phyloP scores from a whole-genome alignment of 1,140 invertebrate genomes.

The Papilio glaucus region DNA sequence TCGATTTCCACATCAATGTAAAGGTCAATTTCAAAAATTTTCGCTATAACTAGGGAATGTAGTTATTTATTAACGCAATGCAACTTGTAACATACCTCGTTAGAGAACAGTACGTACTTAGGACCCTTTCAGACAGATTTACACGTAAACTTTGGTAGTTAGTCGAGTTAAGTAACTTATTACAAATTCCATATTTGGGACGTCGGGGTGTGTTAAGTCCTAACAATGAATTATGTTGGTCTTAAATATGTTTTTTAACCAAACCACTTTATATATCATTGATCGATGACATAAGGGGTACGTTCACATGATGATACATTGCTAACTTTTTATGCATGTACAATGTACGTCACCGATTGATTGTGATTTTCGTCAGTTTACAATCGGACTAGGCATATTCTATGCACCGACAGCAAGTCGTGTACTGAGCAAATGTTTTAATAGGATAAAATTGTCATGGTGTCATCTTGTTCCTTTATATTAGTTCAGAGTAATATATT shows the following conservation, averaged over 20 bases:
- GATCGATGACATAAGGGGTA: too few relatives aligned
- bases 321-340: too few relatives aligned
- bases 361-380: too few relatives aligned
- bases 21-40: neutral
- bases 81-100: conserved; percentile 8
- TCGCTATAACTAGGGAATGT: neutral
- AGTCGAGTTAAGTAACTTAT: conserved; percentile 17
- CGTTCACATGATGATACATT: too few relatives aligned
- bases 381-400: too few relatives aligned
- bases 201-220: neutral
- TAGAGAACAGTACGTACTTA: conserved; percentile 7
- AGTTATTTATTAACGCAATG: neutral
- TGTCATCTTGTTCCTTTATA: neutral
- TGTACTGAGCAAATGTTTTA: neutral
- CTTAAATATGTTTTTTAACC: too few relatives aligned
- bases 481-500: conserved; percentile 19
- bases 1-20: too few relatives aligned
- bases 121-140: conserved; percentile 17
- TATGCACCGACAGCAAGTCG: too few relatives aligned
- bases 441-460: neutral
- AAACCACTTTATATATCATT: too few relatives aligned
- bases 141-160: conserved; percentile 14
- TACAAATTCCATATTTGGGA: conserved; percentile 25
- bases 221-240: conserved; percentile 4
- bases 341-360: too few relatives aligned